Evolutionary conservation across 1,140 invertebrate genomes (phyloP).

Genomic region (Manduca sexta): DNA sequence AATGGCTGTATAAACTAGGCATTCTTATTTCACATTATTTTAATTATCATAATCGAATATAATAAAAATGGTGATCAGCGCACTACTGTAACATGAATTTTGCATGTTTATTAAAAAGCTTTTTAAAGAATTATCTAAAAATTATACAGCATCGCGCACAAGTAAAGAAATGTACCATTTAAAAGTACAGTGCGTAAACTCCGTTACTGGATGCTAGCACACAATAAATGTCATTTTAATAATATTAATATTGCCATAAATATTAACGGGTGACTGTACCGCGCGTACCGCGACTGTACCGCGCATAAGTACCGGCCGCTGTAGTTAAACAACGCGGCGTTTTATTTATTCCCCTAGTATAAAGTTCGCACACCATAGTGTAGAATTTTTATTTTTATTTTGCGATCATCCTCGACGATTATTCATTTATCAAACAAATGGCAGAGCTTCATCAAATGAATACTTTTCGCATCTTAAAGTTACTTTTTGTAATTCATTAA

Average conservation of each 20-base stretch:
- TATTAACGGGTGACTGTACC: constrained; percentile 16
- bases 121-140: no score
- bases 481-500: constrained; percentile 31
- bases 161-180: background rate
- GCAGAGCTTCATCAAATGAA: constrained; percentile 41
- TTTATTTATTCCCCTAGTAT: constrained; percentile 39
- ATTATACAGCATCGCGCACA: no score
- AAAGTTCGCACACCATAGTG: constrained; percentile 31
- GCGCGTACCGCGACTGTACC: constrained; percentile 19
- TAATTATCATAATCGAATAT: background rate
- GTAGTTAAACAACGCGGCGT: constrained; percentile 25
- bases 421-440: constrained; percentile 52
- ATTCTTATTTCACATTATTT: background rate
- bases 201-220: constrained; percentile 4
- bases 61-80: background rate
- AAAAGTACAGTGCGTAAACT: background rate
- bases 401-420: constrained; percentile 26
- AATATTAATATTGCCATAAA: constrained; percentile 32
- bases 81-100: no score
- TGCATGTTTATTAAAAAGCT: no score
- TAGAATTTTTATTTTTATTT: constrained; percentile 31
- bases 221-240: constrained; percentile 27
- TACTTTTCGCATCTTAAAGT: constrained; percentile 29
- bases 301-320: constrained; percentile 18
- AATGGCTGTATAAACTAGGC: background rate